Evolutionary conservation across 2,888 invertebrate genomes (phyloP).

Genomic region (Synergus gifuensis): DNA sequence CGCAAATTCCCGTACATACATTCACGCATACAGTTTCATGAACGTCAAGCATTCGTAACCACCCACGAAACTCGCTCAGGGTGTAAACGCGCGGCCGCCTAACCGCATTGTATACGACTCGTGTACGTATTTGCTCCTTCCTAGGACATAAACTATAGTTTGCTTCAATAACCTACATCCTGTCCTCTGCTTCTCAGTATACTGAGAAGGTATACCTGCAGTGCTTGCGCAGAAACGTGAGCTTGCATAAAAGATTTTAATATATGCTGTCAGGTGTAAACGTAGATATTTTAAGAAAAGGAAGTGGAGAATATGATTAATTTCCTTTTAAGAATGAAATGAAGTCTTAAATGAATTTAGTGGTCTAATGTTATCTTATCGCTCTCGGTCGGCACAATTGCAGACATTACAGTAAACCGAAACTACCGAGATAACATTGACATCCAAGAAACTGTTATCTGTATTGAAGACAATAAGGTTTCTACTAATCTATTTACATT

Average conservation of each 20-base stretch:
- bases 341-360: neutral
- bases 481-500: neutral
- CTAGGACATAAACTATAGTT: slow-evolving; percentile 51
- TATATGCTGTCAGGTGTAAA: neutral
- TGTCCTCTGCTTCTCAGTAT: neutral
- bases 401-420: neutral
- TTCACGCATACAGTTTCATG: slow-evolving; percentile 46
- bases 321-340: no score
- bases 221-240: neutral
- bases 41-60: slow-evolving; percentile 48
- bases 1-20: slow-evolving; percentile 37
- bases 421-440: neutral
- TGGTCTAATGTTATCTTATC: neutral
- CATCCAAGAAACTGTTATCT: neutral
- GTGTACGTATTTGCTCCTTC: slow-evolving; percentile 50
- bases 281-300: neutral
- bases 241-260: neutral
- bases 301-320: neutral
- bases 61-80: slow-evolving; percentile 45
- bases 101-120: slow-evolving; percentile 49
- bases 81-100: slow-evolving; percentile 54
- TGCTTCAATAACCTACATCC: slow-evolving; percentile 31
- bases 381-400: neutral
- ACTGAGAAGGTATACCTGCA: neutral
- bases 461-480: neutral